A percentile compares a stretch with the other conserved stretches of the same genome.
These are phyloP conservation scores for Gobius niger DNA, from an alignment of 2,113 vertebrate species.

Conservation along the genomic window DNA sequence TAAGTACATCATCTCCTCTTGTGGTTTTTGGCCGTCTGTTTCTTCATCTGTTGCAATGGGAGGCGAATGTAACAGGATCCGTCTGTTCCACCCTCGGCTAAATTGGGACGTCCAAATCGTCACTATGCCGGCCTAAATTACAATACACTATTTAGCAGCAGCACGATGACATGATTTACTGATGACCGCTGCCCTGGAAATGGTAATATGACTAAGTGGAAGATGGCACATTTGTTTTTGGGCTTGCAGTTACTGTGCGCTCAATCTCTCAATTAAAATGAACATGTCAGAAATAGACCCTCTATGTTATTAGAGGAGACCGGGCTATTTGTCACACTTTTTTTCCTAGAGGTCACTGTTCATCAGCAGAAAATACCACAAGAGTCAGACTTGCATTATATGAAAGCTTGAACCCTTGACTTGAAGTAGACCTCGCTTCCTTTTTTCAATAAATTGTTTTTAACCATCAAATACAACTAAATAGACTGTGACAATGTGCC, in stretches of 20 bases:
- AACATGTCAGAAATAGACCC: background rate
- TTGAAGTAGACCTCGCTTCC: no score
- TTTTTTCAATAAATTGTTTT: no score
- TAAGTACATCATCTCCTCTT: background rate
- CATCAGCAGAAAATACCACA: no score
- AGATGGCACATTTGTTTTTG: slow-evolving; percentile 31
- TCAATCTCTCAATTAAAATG: slow-evolving; percentile 10
- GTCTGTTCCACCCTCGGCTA: slow-evolving; percentile 37
- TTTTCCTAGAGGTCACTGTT: no score
- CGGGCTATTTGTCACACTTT: no score
- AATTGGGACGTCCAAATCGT: slow-evolving; percentile 39
- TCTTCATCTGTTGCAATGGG: slow-evolving; percentile 32
- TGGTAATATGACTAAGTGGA: slow-evolving; percentile 18
- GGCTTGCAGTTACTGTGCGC: background rate
- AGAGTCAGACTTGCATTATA: no score
- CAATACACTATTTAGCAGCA: slow-evolving; percentile 35
- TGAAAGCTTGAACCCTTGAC: no score
- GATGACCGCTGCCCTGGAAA: slow-evolving; percentile 24
- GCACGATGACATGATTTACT: slow-evolving; percentile 39
- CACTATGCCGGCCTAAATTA: slow-evolving; percentile 28
- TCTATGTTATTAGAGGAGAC: slow-evolving; percentile 14
- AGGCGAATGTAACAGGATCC: slow-evolving; percentile 48
- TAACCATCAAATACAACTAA: no score
- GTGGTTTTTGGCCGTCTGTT: background rate
- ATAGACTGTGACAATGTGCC: no score